These are phyloP conservation scores for Belonocnema kinseyi DNA, from an alignment of 1,140 invertebrate species.

Conservation along the genomic window DNA sequence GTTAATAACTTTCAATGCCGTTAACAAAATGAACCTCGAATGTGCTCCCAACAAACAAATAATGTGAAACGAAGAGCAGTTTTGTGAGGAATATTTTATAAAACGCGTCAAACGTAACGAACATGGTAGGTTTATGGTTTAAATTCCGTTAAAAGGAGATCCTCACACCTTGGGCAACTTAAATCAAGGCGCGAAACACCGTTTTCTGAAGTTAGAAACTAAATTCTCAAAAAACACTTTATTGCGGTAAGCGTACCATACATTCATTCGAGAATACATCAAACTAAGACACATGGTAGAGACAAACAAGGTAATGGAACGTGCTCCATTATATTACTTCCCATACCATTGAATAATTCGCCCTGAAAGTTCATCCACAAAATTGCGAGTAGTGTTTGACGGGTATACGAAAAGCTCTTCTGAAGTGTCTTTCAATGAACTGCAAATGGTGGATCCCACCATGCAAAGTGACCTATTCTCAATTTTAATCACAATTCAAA, in stretches of 20 bases:
- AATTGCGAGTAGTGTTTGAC: constrained; percentile 19
- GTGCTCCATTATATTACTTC: not conserved
- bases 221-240: too few relatives aligned
- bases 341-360: constrained; percentile 10
- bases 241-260: not conserved
- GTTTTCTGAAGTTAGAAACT: not conserved
- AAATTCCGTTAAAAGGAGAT: not conserved
- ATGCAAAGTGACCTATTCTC: too few relatives aligned
- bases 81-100: not conserved
- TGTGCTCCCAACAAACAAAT: too few relatives aligned
- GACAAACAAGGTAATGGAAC: not conserved
- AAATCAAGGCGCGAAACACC: not conserved
- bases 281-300: too few relatives aligned
- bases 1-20: not conserved
- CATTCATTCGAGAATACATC: not conserved
- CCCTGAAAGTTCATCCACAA: too few relatives aligned
- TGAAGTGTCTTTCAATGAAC: not conserved
- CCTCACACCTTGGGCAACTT: not conserved
- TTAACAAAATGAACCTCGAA: not conserved
- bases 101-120: not conserved
- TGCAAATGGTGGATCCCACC: constrained; percentile 1
- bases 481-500: too few relatives aligned
- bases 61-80: not conserved
- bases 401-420: not conserved
- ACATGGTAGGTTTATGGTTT: not conserved